Conservation (phyloP, 2,113 vertebrate species). For the Podarcis raffonei region DNA sequence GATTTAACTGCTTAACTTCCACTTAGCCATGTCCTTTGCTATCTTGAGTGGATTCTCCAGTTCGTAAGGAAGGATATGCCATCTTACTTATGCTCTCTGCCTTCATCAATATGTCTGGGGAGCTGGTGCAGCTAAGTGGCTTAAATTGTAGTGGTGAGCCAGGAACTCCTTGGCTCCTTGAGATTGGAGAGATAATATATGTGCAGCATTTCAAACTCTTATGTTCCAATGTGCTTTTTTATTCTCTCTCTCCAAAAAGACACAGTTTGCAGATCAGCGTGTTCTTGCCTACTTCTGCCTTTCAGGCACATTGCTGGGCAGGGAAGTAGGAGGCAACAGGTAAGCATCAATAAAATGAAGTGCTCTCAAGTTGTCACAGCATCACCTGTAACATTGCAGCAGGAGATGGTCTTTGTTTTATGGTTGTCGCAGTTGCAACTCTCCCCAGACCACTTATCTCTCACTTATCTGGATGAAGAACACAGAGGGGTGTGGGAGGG, state of each 20-base stretch:
- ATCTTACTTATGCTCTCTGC: background rate
- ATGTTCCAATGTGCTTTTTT: background rate
- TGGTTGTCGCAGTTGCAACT: no score
- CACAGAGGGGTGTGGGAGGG: no score
- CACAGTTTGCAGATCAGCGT: background rate
- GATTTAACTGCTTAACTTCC: background rate
- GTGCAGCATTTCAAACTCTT: background rate
- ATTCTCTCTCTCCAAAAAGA: background rate
- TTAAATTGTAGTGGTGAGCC: background rate
- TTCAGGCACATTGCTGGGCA: background rate
- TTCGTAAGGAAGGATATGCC: background rate
- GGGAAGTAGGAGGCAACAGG: background rate
- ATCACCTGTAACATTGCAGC: background rate
- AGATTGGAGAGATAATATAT: background rate
- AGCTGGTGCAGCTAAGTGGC: no score
- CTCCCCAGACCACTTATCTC: no score
- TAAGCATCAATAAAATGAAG: background rate
- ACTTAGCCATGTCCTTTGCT: background rate
- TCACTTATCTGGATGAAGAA: no score
- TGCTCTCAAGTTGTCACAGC: background rate
- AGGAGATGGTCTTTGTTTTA: background rate
- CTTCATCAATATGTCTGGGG: background rate
- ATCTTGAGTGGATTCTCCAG: background rate
- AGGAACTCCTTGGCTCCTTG: background rate
- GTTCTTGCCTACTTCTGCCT: background rate